Percentiles rank a stretch among this genome's conserved stretches.
phyloP scores from a whole-genome alignment of 2,797 vertebrate genomes.

The Oreortyx pictus region DNA sequence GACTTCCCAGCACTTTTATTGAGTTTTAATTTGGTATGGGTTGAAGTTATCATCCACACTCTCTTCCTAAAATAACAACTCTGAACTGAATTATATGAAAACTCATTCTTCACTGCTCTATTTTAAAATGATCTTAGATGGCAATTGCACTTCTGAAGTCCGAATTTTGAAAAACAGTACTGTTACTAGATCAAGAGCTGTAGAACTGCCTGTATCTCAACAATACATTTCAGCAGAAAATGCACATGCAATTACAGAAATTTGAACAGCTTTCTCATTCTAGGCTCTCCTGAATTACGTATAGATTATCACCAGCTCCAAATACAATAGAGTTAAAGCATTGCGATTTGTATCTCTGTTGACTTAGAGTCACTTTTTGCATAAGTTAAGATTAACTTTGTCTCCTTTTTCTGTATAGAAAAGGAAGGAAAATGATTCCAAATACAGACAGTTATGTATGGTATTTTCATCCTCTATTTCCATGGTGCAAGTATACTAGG shows the following conservation, averaged over 20 bases:
- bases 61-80: not conserved
- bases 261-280: not conserved
- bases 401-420: not conserved
- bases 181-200: not conserved
- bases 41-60: not conserved
- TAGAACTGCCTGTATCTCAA: not conserved
- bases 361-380: not conserved
- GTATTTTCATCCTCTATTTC: not conserved
- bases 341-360: not conserved
- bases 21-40: not conserved
- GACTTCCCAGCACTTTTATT: not conserved
- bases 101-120: not conserved
- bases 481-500: not conserved
- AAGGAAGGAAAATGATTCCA: not conserved
- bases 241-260: fast-evolving
- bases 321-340: too few species aligned
- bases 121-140: not conserved
- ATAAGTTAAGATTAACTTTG: not conserved
- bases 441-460: not conserved
- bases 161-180: not conserved
- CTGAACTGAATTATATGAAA: not conserved
- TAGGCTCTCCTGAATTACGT: not conserved
- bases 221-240: not conserved
- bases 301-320: not conserved
- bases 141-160: not conserved